Conservation (phyloP, 2,888 invertebrate species). For the Heliconius cydno region DNA sequence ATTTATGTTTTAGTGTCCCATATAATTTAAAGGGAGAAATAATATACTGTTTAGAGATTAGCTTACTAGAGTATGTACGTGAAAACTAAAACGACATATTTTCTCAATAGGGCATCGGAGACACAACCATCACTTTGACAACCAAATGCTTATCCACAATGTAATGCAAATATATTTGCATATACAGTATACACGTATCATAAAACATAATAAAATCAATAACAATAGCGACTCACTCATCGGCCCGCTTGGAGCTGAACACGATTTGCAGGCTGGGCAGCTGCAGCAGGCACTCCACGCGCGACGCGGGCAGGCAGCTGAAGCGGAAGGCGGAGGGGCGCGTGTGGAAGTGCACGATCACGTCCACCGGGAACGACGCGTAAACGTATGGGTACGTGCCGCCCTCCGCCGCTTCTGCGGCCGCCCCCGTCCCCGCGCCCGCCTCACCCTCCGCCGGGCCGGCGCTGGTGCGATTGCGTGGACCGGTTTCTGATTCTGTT, state of each 20-base stretch:
- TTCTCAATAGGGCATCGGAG: too few species aligned
- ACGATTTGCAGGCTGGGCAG: slow-evolving; percentile 98
- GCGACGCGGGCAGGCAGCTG: slow-evolving; percentile 96
- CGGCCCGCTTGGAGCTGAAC: slow-evolving; percentile 95
- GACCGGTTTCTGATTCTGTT: slow-evolving; percentile 50
- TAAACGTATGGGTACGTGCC: slow-evolving; percentile 89
- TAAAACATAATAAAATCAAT: too few species aligned
- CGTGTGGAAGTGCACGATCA: slow-evolving; percentile 99
- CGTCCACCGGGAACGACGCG: slow-evolving; percentile 98
- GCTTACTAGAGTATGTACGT: too few species aligned
- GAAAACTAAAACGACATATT: too few species aligned
- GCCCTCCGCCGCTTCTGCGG: slow-evolving; percentile 54
- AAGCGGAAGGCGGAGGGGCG: slow-evolving; percentile 98
- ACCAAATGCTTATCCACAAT: too few species aligned
- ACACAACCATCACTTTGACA: too few species aligned
- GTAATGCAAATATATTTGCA: too few species aligned
- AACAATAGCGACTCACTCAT: slow-evolving; percentile 81
- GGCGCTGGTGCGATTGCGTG: slow-evolving; percentile 9
- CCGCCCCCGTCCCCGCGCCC: slow-evolving; percentile 65
- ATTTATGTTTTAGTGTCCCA: too few species aligned
- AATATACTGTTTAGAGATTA: too few species aligned
- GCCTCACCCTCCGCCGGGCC: slow-evolving; percentile 36
- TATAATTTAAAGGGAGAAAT: too few species aligned
- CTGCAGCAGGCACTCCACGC: slow-evolving; percentile 97
- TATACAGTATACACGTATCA: too few species aligned